These are phyloP conservation scores for Iguana delicatissima DNA, from an alignment of 2,797 vertebrate genomes.

Conservation along the genomic window DNA sequence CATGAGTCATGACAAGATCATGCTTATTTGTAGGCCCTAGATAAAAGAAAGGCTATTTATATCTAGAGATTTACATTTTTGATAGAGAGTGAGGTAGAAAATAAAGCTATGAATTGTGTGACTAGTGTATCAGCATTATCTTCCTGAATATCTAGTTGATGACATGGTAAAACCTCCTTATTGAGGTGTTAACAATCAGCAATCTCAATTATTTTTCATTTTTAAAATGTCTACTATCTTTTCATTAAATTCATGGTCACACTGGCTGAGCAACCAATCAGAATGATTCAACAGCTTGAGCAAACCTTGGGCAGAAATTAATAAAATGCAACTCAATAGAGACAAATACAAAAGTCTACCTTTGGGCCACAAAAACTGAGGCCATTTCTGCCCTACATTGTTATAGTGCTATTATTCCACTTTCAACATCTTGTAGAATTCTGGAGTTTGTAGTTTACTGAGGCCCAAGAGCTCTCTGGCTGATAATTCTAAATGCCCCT, in stretches of 20 bases:
- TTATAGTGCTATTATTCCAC: too few relatives aligned
- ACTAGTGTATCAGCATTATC: not conserved
- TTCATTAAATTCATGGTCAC: not conserved
- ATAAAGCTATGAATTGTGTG: conserved; percentile 1
- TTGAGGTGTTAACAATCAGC: not conserved
- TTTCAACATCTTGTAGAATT: too few relatives aligned
- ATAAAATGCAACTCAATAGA: too few relatives aligned
- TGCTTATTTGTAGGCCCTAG: not conserved
- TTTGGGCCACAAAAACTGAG: too few relatives aligned
- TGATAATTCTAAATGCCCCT: too few relatives aligned
- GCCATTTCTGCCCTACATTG: too few relatives aligned
- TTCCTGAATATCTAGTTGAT: not conserved
- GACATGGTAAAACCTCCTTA: not conserved
- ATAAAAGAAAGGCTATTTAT: not conserved
- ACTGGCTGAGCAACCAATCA: not conserved
- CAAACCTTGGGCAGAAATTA: too few relatives aligned
- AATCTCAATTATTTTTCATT: not conserved
- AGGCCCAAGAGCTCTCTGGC: too few relatives aligned
- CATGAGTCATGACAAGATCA: not conserved
- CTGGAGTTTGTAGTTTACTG: too few relatives aligned
- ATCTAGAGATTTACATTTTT: not conserved
- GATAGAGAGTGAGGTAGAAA: not conserved
- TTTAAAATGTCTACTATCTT: not conserved
- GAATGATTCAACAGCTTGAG: too few relatives aligned
- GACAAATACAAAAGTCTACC: too few relatives aligned